A percentile compares a stretch with the other conserved stretches of the same genome.
phyloP scores from a whole-genome alignment of 2,797 vertebrate genomes.

The Myiotriccus ornatus region DNA sequence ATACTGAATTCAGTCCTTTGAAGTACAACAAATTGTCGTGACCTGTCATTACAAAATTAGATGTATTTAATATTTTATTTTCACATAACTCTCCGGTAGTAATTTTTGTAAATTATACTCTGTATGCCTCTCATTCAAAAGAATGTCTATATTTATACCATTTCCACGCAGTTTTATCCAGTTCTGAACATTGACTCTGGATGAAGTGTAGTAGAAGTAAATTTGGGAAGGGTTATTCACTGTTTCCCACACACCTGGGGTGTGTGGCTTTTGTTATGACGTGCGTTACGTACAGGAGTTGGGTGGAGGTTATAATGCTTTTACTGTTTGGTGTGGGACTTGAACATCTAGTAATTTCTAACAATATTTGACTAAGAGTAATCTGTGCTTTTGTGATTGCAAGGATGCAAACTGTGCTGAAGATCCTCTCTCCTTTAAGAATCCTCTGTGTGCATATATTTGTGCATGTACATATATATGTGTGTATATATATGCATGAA shows the following conservation, averaged over 20 bases:
- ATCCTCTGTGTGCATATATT: neutral
- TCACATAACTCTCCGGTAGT: neutral
- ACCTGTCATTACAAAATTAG: neutral
- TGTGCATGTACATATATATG: neutral
- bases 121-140: neutral
- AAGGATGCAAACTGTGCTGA: neutral
- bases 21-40: neutral
- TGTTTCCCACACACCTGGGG: neutral
- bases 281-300: neutral
- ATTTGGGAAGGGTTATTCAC: neutral
- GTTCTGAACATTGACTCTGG: neutral
- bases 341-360: slow-evolving; percentile 3
- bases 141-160: neutral
- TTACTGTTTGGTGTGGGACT: neutral
- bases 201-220: neutral
- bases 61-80: neutral
- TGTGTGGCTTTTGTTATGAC: neutral
- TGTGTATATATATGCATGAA: neutral
- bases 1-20: neutral
- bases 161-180: neutral
- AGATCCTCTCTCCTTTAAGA: neutral
- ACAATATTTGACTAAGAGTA: slow-evolving; percentile 21
- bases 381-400: neutral
- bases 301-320: neutral
- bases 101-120: neutral